These are phyloP conservation scores for Psilopogon haemacephalus DNA, from an alignment of 2,113 vertebrate genomes.

Conservation along the genomic window DNA sequence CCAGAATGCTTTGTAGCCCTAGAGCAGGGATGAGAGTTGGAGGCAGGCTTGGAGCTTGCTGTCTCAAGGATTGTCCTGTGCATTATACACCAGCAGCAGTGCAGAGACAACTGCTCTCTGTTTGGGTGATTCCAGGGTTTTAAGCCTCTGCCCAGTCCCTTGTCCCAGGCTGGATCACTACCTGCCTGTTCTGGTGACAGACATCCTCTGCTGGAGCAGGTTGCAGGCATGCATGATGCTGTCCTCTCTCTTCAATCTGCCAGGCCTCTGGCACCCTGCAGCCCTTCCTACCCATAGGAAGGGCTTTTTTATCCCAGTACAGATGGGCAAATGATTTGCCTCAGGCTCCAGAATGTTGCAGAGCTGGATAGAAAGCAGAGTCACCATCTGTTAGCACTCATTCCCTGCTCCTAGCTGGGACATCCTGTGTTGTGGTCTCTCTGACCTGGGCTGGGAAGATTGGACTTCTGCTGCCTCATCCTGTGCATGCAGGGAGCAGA, in stretches of 20 bases:
- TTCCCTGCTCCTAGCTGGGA: neutral
- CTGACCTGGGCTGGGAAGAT: neutral
- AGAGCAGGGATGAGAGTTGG: neutral
- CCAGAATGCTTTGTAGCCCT: neutral
- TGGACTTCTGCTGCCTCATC: neutral
- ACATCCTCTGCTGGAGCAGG: neutral
- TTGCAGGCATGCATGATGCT: neutral
- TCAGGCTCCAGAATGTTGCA: accelerated
- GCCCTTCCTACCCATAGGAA: neutral
- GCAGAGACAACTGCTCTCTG: neutral
- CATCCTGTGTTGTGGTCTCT: neutral
- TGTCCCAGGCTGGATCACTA: accelerated
- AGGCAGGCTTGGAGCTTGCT: neutral
- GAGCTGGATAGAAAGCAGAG: neutral
- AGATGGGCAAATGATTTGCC: neutral
- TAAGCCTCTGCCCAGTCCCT: neutral
- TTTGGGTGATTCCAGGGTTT: neutral
- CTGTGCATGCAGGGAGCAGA: neutral
- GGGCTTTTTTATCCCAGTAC: neutral
- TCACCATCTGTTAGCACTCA: neutral
- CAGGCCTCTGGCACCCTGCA: neutral
- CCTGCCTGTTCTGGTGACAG: neutral
- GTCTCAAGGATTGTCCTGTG: neutral
- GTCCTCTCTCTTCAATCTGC: slow-evolving; percentile 2
- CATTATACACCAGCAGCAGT: neutral